Percentiles rank a stretch among this genome's conserved stretches.
Evolutionary conservation across 1,140 invertebrate species (phyloP).

Genomic region (Apis laboriosa): DNA sequence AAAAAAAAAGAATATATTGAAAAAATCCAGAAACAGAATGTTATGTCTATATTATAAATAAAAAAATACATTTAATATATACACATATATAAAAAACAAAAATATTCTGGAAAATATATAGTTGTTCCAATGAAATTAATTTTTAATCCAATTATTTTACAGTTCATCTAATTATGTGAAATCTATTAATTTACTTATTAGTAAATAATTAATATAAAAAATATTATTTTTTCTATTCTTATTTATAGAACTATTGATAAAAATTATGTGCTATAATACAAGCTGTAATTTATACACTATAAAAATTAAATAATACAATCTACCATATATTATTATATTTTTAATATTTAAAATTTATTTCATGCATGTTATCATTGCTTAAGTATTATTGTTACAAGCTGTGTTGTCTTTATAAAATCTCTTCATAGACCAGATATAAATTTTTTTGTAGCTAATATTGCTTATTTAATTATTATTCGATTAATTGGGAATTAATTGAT

Average conservation of each 20-base stretch:
- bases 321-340: constrained; percentile 8
- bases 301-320: neutral
- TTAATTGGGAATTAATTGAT: neutral
- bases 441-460: neutral
- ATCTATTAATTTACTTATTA: neutral
- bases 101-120: constrained; percentile 13
- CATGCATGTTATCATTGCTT: constrained; percentile 11
- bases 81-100: constrained; percentile 11
- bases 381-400: constrained; percentile 4
- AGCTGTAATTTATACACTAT: neutral
- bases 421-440: neutral
- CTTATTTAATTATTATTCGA: neutral
- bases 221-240: neutral
- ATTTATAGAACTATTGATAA: neutral
- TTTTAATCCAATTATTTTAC: neutral
- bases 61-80: constrained; percentile 21
- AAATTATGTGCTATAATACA: constrained; percentile 9
- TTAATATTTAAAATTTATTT: neutral
- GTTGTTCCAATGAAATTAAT: neutral
- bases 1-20: neutral
- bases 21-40: constrained; percentile 1
- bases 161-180: neutral
- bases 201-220: neutral
- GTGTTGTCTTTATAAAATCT: neutral
- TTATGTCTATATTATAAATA: constrained; percentile 3